Evolutionary conservation across 2,888 invertebrate species (phyloP).

Genomic region (Anthophora plumipes): DNA sequence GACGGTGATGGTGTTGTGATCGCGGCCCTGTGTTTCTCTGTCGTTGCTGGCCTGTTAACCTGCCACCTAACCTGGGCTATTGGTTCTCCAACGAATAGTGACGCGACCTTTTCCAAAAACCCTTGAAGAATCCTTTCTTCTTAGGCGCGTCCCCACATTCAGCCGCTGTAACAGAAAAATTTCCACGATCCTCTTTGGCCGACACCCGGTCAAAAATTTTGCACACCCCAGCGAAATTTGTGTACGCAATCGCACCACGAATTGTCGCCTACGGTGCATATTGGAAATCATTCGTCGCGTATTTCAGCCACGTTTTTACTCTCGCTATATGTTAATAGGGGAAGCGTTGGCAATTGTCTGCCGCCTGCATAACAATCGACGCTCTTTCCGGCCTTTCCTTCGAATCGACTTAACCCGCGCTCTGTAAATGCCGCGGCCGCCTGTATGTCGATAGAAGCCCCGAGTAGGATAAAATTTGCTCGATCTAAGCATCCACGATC

Average conservation of each 20-base stretch:
- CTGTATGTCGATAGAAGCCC: too few relatives aligned
- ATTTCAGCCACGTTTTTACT: slow-evolving; percentile 72
- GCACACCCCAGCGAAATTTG: too few relatives aligned
- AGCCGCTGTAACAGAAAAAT: slow-evolving; percentile 86
- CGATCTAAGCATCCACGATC: too few relatives aligned
- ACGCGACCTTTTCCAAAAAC: slow-evolving; percentile 94
- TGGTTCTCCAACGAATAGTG: slow-evolving; percentile 95
- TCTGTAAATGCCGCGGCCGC: too few relatives aligned
- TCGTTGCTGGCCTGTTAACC: slow-evolving; percentile 79
- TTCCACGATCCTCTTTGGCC: not conserved
- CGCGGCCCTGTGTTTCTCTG: slow-evolving; percentile 68
- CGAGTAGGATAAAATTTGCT: too few relatives aligned
- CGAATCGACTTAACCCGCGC: slow-evolving; percentile 42
- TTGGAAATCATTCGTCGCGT: not conserved
- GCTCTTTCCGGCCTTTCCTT: slow-evolving; percentile 75
- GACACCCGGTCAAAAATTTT: too few relatives aligned
- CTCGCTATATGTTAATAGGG: slow-evolving; percentile 62
- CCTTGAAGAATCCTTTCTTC: slow-evolving; percentile 95
- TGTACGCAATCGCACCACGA: too few relatives aligned
- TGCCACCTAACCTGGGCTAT: slow-evolving; percentile 86
- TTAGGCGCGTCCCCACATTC: slow-evolving; percentile 90
- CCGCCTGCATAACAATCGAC: slow-evolving; percentile 76
- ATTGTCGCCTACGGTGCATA: too few relatives aligned
- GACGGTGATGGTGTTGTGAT: slow-evolving; percentile 71
- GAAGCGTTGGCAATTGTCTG: slow-evolving; percentile 65